A percentile compares a stretch with the other conserved stretches of the same genome.
phyloP scores from a whole-genome alignment of 2,888 invertebrate species.

The Scrobipalpa costella region DNA sequence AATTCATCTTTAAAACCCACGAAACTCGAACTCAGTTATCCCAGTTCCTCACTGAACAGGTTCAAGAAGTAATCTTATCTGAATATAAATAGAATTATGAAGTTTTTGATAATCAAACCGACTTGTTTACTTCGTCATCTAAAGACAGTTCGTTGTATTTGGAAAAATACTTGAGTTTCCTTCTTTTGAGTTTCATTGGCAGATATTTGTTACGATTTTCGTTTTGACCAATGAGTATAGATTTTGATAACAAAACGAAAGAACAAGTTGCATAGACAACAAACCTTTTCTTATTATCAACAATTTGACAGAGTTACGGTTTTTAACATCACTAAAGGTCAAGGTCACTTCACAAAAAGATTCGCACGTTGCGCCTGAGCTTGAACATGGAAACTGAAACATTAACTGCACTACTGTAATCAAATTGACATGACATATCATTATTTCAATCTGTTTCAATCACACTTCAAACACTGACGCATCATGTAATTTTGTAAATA shows the following conservation, averaged over 20 bases:
- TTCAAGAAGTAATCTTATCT: conserved; percentile 39
- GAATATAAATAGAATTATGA: conserved; percentile 30
- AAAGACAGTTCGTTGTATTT: neutral
- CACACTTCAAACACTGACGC: too few relatives aligned
- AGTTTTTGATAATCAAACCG: conserved; percentile 2
- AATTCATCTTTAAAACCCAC: conserved; percentile 66
- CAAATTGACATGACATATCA: too few relatives aligned
- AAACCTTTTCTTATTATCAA: neutral
- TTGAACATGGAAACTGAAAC: too few relatives aligned
- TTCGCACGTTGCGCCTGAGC: too few relatives aligned
- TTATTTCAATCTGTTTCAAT: too few relatives aligned
- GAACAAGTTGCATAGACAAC: neutral
- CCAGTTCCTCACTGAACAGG: neutral
- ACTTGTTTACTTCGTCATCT: neutral
- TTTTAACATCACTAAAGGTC: conserved; percentile 1
- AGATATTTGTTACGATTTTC: neutral
- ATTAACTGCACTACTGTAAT: too few relatives aligned
- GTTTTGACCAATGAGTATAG: neutral
- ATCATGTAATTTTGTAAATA: neutral
- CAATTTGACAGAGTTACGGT: neutral
- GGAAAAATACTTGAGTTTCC: neutral
- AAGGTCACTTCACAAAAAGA: neutral
- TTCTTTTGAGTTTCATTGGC: neutral
- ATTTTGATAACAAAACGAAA: neutral
- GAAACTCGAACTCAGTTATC: neutral